Evolutionary conservation across 2,113 vertebrate genomes (phyloP).

Genomic region (Elachura formosa): DNA sequence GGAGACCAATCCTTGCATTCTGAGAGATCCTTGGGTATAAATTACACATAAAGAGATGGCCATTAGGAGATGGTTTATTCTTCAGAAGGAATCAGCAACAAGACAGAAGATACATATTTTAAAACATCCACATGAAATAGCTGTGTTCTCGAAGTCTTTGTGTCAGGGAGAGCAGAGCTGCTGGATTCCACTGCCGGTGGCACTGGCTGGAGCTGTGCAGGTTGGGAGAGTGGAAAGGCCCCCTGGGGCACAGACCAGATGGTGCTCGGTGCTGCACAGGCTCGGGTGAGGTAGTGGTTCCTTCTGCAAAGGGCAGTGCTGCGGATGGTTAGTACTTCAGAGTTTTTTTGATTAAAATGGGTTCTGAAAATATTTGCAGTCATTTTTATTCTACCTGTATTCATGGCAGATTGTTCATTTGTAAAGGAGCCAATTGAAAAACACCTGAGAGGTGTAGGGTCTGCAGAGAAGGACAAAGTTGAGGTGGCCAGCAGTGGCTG

Average conservation of each 20-base stretch:
- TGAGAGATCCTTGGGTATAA: background rate
- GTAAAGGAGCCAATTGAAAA: background rate
- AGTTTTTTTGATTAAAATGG: background rate
- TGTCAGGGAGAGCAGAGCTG: rapidly evolving
- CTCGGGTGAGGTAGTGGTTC: rapidly evolving
- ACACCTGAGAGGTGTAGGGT: background rate
- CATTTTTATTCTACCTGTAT: background rate
- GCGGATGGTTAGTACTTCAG: background rate
- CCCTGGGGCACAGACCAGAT: background rate
- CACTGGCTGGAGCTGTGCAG: background rate
- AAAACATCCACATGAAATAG: background rate
- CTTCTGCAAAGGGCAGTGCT: background rate
- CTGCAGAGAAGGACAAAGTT: background rate
- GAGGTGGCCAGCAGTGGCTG: rapidly evolving
- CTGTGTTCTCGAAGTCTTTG: background rate
- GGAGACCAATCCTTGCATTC: background rate
- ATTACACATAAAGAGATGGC: background rate
- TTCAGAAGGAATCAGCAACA: background rate
- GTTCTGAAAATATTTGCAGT: background rate
- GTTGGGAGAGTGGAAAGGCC: background rate
- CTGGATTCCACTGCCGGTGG: background rate
- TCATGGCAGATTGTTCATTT: background rate
- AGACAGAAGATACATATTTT: background rate
- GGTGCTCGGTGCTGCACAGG: background rate
- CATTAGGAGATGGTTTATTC: background rate